These are phyloP conservation scores for Gobionotothen gibberifrons DNA, from an alignment of 2,797 vertebrate species.

Conservation along the genomic window DNA sequence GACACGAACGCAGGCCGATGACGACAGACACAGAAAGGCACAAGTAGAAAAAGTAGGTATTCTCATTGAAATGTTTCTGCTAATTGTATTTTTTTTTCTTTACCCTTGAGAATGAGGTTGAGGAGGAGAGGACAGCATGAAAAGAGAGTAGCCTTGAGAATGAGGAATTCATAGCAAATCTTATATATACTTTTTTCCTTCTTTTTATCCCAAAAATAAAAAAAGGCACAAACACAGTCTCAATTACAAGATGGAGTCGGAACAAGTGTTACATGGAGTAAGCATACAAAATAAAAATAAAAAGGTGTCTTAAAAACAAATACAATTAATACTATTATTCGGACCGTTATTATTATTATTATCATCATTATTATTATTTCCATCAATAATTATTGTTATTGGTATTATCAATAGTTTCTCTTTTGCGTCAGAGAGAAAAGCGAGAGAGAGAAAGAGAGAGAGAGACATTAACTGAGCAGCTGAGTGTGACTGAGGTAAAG, in stretches of 20 bases:
- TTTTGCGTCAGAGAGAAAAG: constrained; percentile 17
- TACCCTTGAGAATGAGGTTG: constrained; percentile 51
- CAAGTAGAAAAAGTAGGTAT: constrained; percentile 75
- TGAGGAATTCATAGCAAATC: constrained; percentile 38
- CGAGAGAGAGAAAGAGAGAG: constrained; percentile 23
- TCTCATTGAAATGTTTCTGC: constrained; percentile 50
- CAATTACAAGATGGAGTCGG: constrained; percentile 66
- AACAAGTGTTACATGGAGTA: constrained; percentile 72
- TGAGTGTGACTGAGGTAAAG: constrained; percentile 72
- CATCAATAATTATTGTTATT: constrained; percentile 69
- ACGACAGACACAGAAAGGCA: constrained; percentile 81
- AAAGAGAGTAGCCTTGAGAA: constrained; percentile 45
- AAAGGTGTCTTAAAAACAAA: constrained; percentile 72
- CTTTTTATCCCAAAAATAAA: constrained; percentile 50
- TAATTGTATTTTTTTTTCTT: constrained; percentile 40
- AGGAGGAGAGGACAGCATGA: constrained; percentile 47
- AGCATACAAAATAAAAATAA: constrained; percentile 66
- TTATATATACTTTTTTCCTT: constrained; percentile 21
- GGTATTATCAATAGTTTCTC: constrained; percentile 49
- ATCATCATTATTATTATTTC: constrained; percentile 48
- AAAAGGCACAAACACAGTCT: constrained; percentile 79
- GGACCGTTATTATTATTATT: constrained; percentile 62
- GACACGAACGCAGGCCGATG: constrained; percentile 16
- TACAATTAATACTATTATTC: constrained; percentile 81
- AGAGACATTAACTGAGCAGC: constrained; percentile 27